Conservation (phyloP, 2,797 vertebrate genomes). For the Psittacula derbiana region DNA sequence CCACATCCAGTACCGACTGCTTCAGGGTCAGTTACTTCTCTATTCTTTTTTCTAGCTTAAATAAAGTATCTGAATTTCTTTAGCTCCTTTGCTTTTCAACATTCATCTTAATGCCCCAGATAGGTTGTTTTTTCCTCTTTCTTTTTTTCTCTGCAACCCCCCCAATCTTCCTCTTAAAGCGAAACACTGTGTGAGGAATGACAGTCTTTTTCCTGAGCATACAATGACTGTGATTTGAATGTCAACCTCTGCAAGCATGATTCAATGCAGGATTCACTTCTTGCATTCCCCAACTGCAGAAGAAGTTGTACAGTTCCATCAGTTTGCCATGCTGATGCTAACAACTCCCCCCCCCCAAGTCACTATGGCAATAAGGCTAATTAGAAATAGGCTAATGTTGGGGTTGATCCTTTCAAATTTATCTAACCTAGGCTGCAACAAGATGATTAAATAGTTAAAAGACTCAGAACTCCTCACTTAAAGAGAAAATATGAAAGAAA, state of each 20-base stretch:
- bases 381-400: neutral
- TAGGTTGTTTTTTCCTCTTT: neutral
- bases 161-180: neutral
- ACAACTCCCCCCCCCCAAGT: conserved; percentile 18
- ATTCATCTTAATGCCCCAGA: conserved; percentile 38
- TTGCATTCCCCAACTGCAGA: conserved; percentile 66
- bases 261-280: conserved; percentile 61
- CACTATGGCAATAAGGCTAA: conserved; percentile 43
- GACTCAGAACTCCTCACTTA: neutral
- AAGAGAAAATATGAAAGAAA: neutral
- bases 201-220: conserved; percentile 51
- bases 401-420: neutral
- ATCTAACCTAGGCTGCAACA: neutral
- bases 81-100: conserved; percentile 27
- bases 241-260: conserved; percentile 53
- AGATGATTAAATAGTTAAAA: neutral
- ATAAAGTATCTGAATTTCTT: neutral
- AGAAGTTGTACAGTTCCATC: conserved; percentile 61
- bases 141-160: neutral
- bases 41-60: neutral
- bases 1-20: neutral
- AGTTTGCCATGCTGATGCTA: conserved; percentile 51
- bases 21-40: neutral
- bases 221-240: conserved; percentile 71
- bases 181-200: conserved; percentile 53